Percentiles rank a stretch among this genome's conserved stretches.
Conservation (phyloP, 2,888 invertebrate species). For the Thecocarcelia acutangulata region DNA sequence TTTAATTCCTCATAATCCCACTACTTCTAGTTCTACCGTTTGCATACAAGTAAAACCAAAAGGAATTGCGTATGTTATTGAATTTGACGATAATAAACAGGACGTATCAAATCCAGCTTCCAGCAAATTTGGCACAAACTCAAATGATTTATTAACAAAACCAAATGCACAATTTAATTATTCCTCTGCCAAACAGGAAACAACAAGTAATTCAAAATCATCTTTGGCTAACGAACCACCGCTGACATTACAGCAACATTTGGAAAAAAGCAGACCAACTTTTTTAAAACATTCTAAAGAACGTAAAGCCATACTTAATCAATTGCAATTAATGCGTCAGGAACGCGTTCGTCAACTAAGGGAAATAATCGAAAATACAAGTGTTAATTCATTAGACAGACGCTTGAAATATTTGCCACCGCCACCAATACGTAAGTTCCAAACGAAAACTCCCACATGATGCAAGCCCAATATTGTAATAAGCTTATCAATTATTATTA, state of each 20-base stretch:
- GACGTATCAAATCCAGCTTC: background rate
- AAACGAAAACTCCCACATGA: too few species aligned
- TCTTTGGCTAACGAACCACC: slow-evolving; percentile 31
- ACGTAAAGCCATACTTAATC: slow-evolving; percentile 77
- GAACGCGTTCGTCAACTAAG: slow-evolving; percentile 76
- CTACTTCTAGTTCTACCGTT: slow-evolving; percentile 12
- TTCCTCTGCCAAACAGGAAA: background rate
- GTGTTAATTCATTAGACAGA: slow-evolving; percentile 75
- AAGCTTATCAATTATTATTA: too few species aligned
- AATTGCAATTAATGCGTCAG: slow-evolving; percentile 77
- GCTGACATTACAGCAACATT: slow-evolving; percentile 85
- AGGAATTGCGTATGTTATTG: slow-evolving; percentile 78
- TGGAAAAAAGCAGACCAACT: slow-evolving; percentile 86
- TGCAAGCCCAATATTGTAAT: too few species aligned
- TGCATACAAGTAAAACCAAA: slow-evolving; percentile 77
- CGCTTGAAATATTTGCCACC: slow-evolving; percentile 78
- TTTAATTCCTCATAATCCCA: slow-evolving; percentile 15
- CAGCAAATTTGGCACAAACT: slow-evolving; percentile 1
- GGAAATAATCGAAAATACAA: slow-evolving; percentile 76
- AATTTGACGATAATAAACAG: slow-evolving; percentile 72
- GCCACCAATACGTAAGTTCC: slow-evolving; percentile 78
- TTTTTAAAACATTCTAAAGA: slow-evolving; percentile 84
- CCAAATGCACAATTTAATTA: background rate
- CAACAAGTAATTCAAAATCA: slow-evolving; percentile 27
- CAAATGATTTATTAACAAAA: background rate